phyloP scores from a whole-genome alignment of 2,797 vertebrate genomes.

The Nannoperca obscura region DNA sequence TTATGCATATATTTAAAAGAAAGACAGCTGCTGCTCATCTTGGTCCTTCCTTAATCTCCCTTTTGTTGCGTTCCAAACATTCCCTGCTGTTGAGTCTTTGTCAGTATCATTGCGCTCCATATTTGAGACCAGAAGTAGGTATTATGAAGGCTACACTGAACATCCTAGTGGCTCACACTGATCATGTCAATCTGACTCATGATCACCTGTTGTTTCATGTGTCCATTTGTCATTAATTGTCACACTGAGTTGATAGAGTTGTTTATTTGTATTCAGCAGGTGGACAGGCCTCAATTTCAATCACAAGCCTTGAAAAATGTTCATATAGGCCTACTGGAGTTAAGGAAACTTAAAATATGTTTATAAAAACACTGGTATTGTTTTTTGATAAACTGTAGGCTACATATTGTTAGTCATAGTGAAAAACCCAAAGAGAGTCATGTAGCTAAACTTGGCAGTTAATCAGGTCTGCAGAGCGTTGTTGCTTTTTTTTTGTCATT shows the following conservation, averaged over 20 bases:
- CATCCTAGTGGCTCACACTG: neutral
- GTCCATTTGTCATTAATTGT: slow-evolving; percentile 55
- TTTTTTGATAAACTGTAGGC: slow-evolving; percentile 4
- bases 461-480: neutral
- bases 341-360: slow-evolving; percentile 22
- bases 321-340: neutral
- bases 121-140: slow-evolving; percentile 13
- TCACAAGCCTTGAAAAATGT: slow-evolving; percentile 27
- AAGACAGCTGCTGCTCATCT: slow-evolving; percentile 6
- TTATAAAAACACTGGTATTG: neutral
- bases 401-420: neutral
- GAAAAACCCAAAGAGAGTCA: neutral
- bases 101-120: neutral
- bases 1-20: neutral
- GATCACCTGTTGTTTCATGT: slow-evolving; percentile 11
- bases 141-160: neutral
- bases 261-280: slow-evolving; percentile 42
- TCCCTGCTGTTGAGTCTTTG: neutral
- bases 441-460: neutral
- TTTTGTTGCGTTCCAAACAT: slow-evolving; percentile 13
- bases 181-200: slow-evolving; percentile 9
- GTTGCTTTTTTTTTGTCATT: neutral
- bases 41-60: neutral
- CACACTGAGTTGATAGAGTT: slow-evolving; percentile 13
- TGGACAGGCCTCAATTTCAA: slow-evolving; percentile 31